Base-by-base conservation (phyloP, 2,888 invertebrate genomes). In the Chironomus riparius region DNA sequence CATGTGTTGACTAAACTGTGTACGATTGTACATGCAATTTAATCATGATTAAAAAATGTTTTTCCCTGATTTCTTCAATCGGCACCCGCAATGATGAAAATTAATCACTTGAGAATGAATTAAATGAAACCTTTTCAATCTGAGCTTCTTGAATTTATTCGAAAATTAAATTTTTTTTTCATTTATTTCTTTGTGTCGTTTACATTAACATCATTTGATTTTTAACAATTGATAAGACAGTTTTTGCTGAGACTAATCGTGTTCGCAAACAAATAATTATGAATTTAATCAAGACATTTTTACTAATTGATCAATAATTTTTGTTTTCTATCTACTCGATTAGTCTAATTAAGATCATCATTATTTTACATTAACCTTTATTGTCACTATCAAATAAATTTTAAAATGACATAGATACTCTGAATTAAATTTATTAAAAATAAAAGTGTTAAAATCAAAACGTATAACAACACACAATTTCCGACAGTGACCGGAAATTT, bases 401-500 rank as follows among this genome's bases (percentile, higher is more conserved):
- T 24, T 24, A 24, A n/a, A n/a, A 3, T 24, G 22, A 3, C 22
- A 24, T 24, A 24, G 22, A 24, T 3, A 3, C 22, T 24, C 22
- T 3, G 3, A 24, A 24, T 24, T 24, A 65, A 7, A 15, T 56
- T 50, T 7, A 56, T 15, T 56, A n/a, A 50, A 56, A 15, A 56
- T 18, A 18, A 56, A 56, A 15, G 3, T n/a, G 48, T 47, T 4
- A 38, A 38, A 38, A 38, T 38, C 7, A 38, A 10, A 38, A 38
- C 10, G 2, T 10, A 10, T 2, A 38, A 21, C 38, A 47, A 21
- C 48, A 38, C 70, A 47, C 70, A 70, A 70, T 70, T 38, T 38
- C 12, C 18, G 22, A 28, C 50, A 50, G 24, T 71, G 21, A 50
- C 71, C 71, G 71, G 71, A 71, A 71, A 71, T 28, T 24, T 70